Evolutionary conservation across 1,140 invertebrate genomes (phyloP).

Genomic region (Drosophila aff.): DNA sequence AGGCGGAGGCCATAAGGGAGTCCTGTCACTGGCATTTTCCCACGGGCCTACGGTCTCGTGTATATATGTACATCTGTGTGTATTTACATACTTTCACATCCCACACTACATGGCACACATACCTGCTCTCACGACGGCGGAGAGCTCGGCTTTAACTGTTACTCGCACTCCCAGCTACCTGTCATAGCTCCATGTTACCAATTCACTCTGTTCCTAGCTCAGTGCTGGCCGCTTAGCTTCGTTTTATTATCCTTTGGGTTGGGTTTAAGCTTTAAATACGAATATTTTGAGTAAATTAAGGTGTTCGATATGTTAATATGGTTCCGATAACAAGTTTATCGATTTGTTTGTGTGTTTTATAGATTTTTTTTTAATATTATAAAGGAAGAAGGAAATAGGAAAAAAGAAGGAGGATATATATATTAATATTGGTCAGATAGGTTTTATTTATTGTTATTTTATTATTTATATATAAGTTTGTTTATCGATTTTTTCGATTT

Average conservation of each 20-base stretch:
- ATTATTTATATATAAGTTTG: neutral
- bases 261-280: too few relatives aligned
- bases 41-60: conserved; percentile 20
- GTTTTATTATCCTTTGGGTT: neutral
- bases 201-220: conserved; percentile 8
- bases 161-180: conserved; percentile 39
- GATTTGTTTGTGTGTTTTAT: neutral
- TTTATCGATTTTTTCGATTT: neutral
- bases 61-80: conserved; percentile 2
- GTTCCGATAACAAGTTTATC: neutral
- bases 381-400: too few relatives aligned
- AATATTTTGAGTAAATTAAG: neutral
- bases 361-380: neutral
- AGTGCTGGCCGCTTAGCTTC: conserved; percentile 26
- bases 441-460: neutral
- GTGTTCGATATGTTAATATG: neutral
- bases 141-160: conserved; percentile 33
- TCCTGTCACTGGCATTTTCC: conserved; percentile 62
- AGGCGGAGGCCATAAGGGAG: conserved; percentile 57
- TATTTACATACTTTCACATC: conserved; percentile 5
- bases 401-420: too few relatives aligned
- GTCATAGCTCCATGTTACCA: conserved; percentile 20
- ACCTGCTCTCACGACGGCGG: neutral
- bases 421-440: too few relatives aligned
- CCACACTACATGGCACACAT: neutral